Conservation (phyloP, 2,797 vertebrate species). For the Artibeus jamaicensis region DNA sequence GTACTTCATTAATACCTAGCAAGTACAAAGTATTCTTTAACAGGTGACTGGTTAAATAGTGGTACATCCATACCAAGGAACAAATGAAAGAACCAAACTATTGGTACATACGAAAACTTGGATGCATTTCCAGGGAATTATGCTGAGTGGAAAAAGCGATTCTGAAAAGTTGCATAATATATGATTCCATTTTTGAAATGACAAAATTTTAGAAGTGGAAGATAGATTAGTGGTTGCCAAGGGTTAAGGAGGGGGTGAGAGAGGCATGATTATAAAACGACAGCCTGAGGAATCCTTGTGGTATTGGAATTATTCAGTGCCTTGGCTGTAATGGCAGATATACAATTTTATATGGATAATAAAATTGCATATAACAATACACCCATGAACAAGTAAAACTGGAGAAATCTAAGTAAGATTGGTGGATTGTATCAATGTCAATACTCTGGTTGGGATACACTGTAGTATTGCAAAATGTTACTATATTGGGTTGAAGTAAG, state of each 20-base stretch:
- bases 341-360: neutral
- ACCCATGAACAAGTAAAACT: neutral
- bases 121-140: neutral
- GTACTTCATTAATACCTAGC: slow-evolving; percentile 41
- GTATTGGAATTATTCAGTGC: neutral
- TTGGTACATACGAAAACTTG: neutral
- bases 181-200: slow-evolving; percentile 32
- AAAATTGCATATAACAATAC: neutral
- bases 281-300: neutral
- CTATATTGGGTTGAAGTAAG: neutral
- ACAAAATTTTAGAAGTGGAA: slow-evolving; percentile 6
- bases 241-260: neutral
- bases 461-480: neutral
- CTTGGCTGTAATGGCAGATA: neutral
- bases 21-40: slow-evolving; percentile 30
- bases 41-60: slow-evolving; percentile 32
- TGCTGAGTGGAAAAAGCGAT: neutral
- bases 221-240: neutral
- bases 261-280: neutral
- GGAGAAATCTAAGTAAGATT: neutral
- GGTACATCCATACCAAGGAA: neutral
- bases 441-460: neutral
- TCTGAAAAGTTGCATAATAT: neutral
- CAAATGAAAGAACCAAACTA: slow-evolving; percentile 10
- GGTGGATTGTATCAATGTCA: neutral